Evolutionary conservation across 1,140 invertebrate genomes (phyloP).

Genomic region (Coptotermes formosanus): DNA sequence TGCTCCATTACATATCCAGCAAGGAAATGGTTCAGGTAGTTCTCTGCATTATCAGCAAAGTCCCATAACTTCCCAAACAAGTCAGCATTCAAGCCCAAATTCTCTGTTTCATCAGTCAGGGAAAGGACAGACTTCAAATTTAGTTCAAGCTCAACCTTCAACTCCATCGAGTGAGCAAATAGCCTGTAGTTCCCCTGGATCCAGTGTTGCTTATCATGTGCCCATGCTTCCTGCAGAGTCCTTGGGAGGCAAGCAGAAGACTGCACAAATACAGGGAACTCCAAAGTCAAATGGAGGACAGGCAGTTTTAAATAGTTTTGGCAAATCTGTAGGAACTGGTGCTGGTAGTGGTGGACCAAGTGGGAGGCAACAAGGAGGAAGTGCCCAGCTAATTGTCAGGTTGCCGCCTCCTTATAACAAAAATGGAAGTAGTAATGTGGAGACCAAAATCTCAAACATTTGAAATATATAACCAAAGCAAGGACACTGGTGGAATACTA

Average conservation of each 20-base stretch:
- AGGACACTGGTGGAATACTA: not conserved
- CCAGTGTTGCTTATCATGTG: not conserved
- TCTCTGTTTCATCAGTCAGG: not conserved
- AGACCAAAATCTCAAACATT: conserved; percentile 31
- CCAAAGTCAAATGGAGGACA: not conserved
- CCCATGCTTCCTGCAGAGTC: not conserved
- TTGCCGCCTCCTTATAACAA: conserved; percentile 33
- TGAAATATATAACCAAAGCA: conserved; percentile 18
- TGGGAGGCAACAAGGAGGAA: not conserved
- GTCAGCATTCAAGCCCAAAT: not conserved
- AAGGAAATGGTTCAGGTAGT: too few species aligned
- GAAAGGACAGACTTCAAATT: not conserved
- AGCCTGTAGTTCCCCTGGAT: not conserved
- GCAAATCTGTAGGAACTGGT: not conserved
- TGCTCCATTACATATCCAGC: not conserved
- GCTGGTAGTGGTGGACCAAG: not conserved
- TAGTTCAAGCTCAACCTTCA: too few species aligned
- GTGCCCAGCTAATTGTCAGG: conserved; percentile 35
- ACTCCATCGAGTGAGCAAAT: not conserved
- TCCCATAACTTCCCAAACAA: not conserved
- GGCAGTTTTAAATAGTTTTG: not conserved
- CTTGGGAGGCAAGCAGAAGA: not conserved
- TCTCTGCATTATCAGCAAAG: not conserved
- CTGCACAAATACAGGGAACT: not conserved
- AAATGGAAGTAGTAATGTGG: conserved; percentile 20